Conservation (phyloP, 2,113 vertebrate genomes). For the Guaruba guarouba region DNA sequence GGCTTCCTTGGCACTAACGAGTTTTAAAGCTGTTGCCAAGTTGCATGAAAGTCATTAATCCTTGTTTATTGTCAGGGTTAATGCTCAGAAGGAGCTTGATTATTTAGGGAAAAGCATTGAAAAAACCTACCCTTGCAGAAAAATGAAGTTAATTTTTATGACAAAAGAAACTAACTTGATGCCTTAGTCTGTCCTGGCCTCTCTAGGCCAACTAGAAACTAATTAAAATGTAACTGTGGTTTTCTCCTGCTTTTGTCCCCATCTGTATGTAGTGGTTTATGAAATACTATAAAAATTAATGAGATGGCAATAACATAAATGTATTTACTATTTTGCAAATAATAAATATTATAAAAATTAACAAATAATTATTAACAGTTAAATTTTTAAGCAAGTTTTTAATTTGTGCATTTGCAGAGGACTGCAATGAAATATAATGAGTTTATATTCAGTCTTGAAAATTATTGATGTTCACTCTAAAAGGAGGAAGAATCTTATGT, state of each 20-base stretch:
- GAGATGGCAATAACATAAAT: not conserved
- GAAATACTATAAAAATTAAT: not conserved
- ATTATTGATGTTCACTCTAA: not conserved
- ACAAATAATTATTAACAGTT: not conserved
- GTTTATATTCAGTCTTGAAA: not conserved
- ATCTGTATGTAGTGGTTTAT: not conserved
- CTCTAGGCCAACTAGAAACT: not conserved
- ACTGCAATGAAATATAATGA: not conserved
- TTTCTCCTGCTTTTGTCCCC: not conserved
- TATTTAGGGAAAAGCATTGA: not conserved
- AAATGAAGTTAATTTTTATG: conserved; percentile 19
- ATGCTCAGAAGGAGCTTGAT: not conserved
- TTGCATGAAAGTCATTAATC: conserved; percentile 10
- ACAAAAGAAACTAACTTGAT: not conserved
- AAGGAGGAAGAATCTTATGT: not conserved
- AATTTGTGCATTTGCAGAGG: not conserved
- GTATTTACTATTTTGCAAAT: not conserved
- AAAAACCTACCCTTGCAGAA: not conserved
- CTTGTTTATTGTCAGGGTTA: not conserved
- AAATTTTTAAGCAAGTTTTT: not conserved
- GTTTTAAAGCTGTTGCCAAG: not conserved
- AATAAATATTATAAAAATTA: not conserved
- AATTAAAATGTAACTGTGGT: not conserved
- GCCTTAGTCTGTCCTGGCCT: not conserved
- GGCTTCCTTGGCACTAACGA: not conserved